Percentiles rank a stretch among this genome's conserved stretches.
These are phyloP conservation scores for Triplophysa tibetana DNA, from an alignment of 2,113 vertebrate genomes.

Conservation along the genomic window DNA sequence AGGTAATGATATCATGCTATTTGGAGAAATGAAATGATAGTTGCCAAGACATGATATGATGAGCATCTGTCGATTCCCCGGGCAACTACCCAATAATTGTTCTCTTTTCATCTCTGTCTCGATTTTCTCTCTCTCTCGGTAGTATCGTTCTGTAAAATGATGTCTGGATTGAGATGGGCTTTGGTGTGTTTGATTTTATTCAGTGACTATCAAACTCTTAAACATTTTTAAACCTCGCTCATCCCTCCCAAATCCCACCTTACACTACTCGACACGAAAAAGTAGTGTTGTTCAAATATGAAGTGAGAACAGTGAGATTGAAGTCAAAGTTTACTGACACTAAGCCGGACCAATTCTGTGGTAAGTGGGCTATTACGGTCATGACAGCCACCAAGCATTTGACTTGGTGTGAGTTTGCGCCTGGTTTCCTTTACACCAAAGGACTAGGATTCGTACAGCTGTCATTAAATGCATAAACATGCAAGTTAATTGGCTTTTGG, in stretches of 20 bases:
- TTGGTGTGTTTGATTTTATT: conserved; percentile 30
- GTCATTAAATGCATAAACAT: conserved; percentile 31
- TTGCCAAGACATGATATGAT: conserved; percentile 33
- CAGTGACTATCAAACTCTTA: conserved; percentile 28
- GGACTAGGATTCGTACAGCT: conserved; percentile 31
- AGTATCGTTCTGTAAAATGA: conserved; percentile 3
- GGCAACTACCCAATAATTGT: conserved; percentile 13
- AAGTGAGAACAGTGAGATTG: conserved; percentile 39
- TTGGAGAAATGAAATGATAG: conserved; percentile 19
- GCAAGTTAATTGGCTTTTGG: conserved; percentile 37
- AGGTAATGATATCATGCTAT: conserved; percentile 13
- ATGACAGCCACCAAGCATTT: conserved; percentile 23
- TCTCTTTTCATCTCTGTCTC: conserved; percentile 22
- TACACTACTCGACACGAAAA: conserved; percentile 13
- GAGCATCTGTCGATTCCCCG: conserved; percentile 36
- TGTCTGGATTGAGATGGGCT: conserved; percentile 16
- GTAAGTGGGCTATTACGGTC: conserved; percentile 38
- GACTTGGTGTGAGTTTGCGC: conserved; percentile 18
- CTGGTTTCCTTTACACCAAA: conserved; percentile 15
- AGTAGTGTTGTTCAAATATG: conserved; percentile 41
- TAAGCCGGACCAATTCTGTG: conserved; percentile 35
- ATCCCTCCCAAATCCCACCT: conserved; percentile 34
- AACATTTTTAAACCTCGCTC: conserved; percentile 32
- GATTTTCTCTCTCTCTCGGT: conserved; percentile 27
- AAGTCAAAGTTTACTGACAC: conserved; percentile 43